These are phyloP conservation scores for Trypoxylus dichotomus DNA, from an alignment of 1,140 invertebrate genomes.

Conservation along the genomic window DNA sequence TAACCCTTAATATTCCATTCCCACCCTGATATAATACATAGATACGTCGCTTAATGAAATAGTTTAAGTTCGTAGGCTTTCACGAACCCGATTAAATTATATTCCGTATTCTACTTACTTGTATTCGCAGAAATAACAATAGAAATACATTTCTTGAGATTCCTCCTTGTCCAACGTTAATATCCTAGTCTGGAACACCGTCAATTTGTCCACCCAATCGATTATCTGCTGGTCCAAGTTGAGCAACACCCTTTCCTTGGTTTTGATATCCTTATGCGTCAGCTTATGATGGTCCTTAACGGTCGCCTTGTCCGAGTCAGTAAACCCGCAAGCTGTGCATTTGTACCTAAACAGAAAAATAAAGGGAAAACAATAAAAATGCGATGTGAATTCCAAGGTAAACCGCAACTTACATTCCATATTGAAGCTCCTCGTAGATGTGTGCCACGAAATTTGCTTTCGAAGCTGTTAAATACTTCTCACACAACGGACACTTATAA, in stretches of 20 bases:
- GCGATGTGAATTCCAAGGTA: too few species aligned
- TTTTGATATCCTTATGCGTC: background rate
- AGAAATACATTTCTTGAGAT: background rate
- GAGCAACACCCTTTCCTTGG: background rate
- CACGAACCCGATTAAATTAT: too few species aligned
- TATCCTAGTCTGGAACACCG: constrained; percentile 10
- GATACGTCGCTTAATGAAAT: background rate
- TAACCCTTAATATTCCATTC: too few species aligned
- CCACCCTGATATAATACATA: too few species aligned
- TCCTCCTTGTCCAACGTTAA: constrained; percentile 9
- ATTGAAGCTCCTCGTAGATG: constrained; percentile 60
- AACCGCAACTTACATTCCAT: constrained; percentile 53
- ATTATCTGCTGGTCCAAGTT: background rate
- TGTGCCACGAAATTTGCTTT: constrained; percentile 60
- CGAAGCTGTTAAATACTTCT: constrained; percentile 56
- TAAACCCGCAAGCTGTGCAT: constrained; percentile 24
- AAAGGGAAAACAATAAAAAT: background rate
- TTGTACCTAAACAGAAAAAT: background rate
- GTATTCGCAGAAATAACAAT: constrained; percentile 2
- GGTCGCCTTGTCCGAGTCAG: background rate
- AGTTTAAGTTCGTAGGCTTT: too few species aligned
- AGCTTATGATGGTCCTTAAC: background rate
- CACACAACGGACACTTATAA: constrained; percentile 60
- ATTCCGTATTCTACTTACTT: background rate
- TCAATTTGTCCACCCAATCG: constrained; percentile 28